Percentiles rank a stretch among this genome's conserved stretches.
These are phyloP conservation scores for Mugil cephalus DNA, from an alignment of 2,113 vertebrate species.

Conservation along the genomic window DNA sequence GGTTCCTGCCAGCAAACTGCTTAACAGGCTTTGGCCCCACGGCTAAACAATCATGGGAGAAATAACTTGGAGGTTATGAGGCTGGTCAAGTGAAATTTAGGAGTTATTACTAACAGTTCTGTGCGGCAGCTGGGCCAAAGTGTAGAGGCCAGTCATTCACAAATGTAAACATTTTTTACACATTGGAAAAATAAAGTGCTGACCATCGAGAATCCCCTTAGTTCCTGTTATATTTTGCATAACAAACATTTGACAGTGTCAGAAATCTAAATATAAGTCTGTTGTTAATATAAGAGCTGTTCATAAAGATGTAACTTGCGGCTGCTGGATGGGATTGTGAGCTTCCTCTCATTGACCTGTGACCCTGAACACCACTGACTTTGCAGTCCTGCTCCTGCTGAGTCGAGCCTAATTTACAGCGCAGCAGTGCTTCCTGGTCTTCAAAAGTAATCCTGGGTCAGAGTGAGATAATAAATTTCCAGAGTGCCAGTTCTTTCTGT, in stretches of 20 bases:
- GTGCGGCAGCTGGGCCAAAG: constrained; percentile 15
- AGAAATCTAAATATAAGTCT: not conserved
- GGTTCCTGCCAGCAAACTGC: constrained; percentile 67
- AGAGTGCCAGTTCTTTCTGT: not conserved
- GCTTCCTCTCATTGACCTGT: constrained; percentile 66
- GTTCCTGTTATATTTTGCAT: not conserved
- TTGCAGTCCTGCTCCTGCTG: constrained; percentile 48
- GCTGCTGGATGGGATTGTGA: constrained; percentile 45
- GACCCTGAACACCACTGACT: constrained; percentile 50
- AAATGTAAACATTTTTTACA: constrained; percentile 29
- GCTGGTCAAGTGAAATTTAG: constrained; percentile 53
- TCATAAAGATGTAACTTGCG: constrained; percentile 41
- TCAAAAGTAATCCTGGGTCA: constrained; percentile 68
- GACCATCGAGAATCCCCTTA: not conserved
- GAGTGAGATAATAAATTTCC: constrained; percentile 62
- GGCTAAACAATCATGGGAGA: constrained; percentile 68
- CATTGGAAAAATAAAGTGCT: not conserved
- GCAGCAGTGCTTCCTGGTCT: constrained; percentile 59
- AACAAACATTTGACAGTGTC: not conserved
- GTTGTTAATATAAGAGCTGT: constrained; percentile 4
- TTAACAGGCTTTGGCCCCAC: constrained; percentile 56
- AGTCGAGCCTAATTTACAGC: constrained; percentile 70
- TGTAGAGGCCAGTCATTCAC: not conserved
- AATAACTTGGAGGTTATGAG: constrained; percentile 54
- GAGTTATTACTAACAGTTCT: constrained; percentile 39